Conservation (phyloP, 2,797 vertebrate genomes). For the Bufotes viridis region DNA sequence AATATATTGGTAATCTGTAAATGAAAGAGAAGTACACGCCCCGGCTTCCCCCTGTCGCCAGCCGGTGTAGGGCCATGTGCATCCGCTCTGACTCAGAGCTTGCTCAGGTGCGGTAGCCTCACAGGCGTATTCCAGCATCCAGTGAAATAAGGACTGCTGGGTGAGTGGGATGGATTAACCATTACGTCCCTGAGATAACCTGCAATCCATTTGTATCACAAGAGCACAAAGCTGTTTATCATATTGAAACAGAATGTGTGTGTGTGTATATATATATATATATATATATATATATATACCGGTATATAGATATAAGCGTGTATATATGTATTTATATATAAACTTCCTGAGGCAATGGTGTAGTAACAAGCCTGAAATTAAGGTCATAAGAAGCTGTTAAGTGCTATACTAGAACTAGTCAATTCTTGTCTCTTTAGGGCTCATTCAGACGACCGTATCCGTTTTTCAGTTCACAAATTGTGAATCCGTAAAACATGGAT, state of each 20-base stretch:
- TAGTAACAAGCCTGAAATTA: no score
- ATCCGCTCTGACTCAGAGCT: conserved; percentile 20
- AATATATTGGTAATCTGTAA: background rate
- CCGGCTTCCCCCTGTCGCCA: background rate
- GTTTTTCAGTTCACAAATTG: no score
- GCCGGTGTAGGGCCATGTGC: background rate
- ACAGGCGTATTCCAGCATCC: conserved; percentile 8
- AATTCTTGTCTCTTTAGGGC: no score
- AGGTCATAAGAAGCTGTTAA: no score
- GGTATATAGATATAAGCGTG: no score
- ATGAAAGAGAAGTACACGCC: background rate
- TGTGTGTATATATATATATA: no score
- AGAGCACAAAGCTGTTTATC: background rate
- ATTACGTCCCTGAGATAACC: background rate
- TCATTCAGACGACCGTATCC: no score
- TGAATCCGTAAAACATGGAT: no score
- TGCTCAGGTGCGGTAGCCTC: conserved; percentile 2
- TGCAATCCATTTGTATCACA: background rate
- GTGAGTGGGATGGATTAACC: background rate
- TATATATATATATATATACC: no score
- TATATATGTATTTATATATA: no score
- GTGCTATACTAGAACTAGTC: no score
- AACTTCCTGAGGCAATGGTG: no score
- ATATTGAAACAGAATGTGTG: background rate
- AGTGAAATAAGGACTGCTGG: background rate